phyloP scores from a whole-genome alignment of 2,113 vertebrate genomes.

The Phodopus roborovskii region DNA sequence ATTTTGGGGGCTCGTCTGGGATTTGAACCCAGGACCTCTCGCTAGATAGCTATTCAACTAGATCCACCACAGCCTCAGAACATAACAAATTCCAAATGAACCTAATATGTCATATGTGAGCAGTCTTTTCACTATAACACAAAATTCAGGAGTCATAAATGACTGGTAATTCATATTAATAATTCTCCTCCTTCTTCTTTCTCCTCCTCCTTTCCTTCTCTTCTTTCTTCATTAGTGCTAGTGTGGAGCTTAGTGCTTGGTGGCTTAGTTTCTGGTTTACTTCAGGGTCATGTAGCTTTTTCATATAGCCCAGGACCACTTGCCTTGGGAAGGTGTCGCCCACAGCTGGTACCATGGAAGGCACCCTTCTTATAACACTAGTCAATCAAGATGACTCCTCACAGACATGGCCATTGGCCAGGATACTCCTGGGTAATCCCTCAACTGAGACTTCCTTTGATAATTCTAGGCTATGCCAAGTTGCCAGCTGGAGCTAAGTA shows the following conservation, averaged over 20 bases:
- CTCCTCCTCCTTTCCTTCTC: not conserved
- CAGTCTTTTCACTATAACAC: not conserved
- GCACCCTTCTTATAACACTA: not conserved
- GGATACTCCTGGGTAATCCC: not conserved
- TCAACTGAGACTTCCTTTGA: not conserved
- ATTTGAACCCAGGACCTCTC: too few species aligned
- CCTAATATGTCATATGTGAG: not conserved
- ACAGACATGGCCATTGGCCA: not conserved
- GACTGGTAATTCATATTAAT: not conserved
- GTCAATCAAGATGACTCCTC: not conserved
- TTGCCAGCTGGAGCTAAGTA: not conserved
- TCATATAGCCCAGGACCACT: not conserved
- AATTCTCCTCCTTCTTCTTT: not conserved
- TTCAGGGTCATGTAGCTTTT: not conserved
- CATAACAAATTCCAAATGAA: not conserved
- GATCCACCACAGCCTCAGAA: too few species aligned
- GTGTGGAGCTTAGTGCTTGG: not conserved
- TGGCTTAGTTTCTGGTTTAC: not conserved
- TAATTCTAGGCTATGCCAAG: not conserved
- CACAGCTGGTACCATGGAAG: not conserved
- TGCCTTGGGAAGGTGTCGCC: not conserved
- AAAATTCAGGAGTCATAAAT: not conserved
- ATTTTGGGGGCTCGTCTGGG: too few species aligned
- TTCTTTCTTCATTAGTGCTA: not conserved
- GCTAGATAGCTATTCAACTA: too few species aligned